Evolutionary conservation across 1,140 invertebrate species (phyloP).

Genomic region (Macrobrachium nipponense): DNA sequence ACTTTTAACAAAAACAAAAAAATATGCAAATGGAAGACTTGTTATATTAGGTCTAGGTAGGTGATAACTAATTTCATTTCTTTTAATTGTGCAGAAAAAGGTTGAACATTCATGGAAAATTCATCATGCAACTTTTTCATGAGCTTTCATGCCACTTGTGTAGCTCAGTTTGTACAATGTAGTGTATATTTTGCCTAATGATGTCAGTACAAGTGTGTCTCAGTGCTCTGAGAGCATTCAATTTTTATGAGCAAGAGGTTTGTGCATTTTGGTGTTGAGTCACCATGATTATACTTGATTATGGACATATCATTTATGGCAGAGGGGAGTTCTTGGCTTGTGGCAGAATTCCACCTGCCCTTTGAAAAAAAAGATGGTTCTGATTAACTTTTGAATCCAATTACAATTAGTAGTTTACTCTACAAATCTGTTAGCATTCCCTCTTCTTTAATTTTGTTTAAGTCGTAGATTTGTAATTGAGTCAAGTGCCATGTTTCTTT

Average conservation of each 20-base stretch:
- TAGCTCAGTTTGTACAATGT: conserved; percentile 57
- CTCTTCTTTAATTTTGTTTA: not conserved
- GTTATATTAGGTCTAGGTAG: conserved; percentile 25
- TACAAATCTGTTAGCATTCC: conserved; percentile 3
- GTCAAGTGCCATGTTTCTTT: conserved; percentile 10
- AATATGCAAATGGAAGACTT: conserved; percentile 36
- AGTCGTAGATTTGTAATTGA: not conserved
- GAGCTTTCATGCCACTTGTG: conserved; percentile 39
- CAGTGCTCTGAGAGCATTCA: conserved; percentile 48
- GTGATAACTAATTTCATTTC: too few species aligned
- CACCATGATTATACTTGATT: conserved; percentile 54
- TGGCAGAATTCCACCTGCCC: conserved; percentile 16
- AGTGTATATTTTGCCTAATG: conserved; percentile 56
- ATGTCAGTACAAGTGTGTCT: conserved; percentile 61
- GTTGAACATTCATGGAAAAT: conserved; percentile 24
- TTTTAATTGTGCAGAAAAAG: too few species aligned
- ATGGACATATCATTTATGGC: conserved; percentile 56
- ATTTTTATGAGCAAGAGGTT: not conserved
- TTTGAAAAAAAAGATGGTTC: not conserved
- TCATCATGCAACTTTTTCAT: conserved; percentile 33
- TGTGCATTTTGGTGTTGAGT: conserved; percentile 50
- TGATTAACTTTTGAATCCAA: not conserved
- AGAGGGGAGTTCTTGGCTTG: conserved; percentile 43
- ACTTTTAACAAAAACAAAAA: conserved; percentile 39
- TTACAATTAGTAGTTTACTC: not conserved